These are phyloP conservation scores for Zootoca vivipara DNA, from an alignment of 2,113 vertebrate species.

Conservation along the genomic window DNA sequence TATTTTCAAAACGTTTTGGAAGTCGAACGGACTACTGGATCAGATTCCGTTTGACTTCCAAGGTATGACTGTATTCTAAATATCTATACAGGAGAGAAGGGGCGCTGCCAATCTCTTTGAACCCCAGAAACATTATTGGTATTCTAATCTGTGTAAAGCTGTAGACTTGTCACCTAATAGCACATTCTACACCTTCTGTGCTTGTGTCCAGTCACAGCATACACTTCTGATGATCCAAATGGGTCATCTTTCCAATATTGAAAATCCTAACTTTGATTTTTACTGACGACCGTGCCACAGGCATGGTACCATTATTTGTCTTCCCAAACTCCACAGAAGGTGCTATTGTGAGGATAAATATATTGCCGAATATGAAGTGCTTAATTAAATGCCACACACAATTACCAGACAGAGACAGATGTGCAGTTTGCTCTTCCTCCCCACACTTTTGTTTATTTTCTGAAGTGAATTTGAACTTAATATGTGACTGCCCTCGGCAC, in stretches of 20 bases:
- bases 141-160: background rate
- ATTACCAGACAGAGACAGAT: background rate
- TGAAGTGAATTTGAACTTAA: background rate
- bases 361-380: background rate
- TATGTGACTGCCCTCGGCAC: background rate
- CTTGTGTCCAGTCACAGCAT: background rate
- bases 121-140: background rate
- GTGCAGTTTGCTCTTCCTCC: background rate
- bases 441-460: background rate
- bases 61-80: too few species aligned
- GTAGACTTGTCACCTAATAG: background rate
- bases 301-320: too few species aligned
- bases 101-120: background rate
- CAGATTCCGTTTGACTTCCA: too few species aligned
- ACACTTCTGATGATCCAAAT: background rate
- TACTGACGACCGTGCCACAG: background rate
- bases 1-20: too few species aligned
- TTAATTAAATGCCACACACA: conserved; percentile 7
- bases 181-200: background rate
- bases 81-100: background rate
- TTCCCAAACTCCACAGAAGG: background rate
- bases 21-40: too few species aligned
- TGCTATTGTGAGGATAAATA: background rate
- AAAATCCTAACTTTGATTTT: background rate
- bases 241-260: background rate